Evolutionary conservation across 2,797 vertebrate genomes (phyloP).

Genomic region (Amazonetta brasiliensis): DNA sequence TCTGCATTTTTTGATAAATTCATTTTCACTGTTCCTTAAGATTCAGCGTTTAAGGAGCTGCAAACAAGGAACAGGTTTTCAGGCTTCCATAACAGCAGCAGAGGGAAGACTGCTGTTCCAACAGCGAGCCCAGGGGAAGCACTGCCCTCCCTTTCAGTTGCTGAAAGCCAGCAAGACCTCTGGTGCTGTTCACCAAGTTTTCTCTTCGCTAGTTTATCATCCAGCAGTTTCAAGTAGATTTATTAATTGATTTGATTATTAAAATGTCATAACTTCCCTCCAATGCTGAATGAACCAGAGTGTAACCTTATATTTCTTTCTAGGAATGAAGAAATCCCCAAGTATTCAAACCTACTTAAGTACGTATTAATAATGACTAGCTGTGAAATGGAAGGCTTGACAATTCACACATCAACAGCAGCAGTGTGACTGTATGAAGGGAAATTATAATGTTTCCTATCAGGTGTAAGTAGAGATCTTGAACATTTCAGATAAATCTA

Average conservation of each 20-base stretch:
- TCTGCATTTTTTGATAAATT: neutral
- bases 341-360: neutral
- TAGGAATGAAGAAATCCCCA: neutral
- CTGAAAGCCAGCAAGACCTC: neutral
- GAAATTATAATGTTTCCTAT: neutral
- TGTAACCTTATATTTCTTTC: neutral
- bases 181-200: neutral
- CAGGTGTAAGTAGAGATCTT: neutral
- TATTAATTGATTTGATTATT: neutral
- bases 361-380: neutral
- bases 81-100: neutral
- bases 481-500: neutral
- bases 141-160: neutral
- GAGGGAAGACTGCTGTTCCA: neutral
- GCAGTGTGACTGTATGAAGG: neutral
- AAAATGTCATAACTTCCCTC: neutral
- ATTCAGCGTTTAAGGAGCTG: neutral
- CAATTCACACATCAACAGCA: neutral
- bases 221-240: neutral
- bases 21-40: neutral
- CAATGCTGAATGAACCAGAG: neutral
- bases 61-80: neutral
- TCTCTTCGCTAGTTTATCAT: neutral
- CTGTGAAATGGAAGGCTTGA: neutral
- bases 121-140: neutral